A percentile compares a stretch with the other conserved stretches of the same genome.
phyloP scores from a whole-genome alignment of 2,113 vertebrate species.

The Lonchura striata region DNA sequence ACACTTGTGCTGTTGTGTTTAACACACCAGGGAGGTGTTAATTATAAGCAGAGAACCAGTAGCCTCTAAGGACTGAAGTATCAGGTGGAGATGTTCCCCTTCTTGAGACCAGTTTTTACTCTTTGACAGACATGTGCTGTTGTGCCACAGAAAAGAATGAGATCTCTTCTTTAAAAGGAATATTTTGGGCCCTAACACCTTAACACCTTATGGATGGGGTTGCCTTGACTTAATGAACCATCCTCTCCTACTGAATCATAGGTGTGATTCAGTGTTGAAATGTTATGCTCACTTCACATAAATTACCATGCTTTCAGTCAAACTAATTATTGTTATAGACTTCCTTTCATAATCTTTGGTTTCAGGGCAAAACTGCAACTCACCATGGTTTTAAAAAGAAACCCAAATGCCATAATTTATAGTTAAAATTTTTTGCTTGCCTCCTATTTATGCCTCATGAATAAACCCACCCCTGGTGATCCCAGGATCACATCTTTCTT shows the following conservation, averaged over 20 bases:
- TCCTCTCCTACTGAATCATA: background rate
- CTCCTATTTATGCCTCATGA: background rate
- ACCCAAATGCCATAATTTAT: background rate
- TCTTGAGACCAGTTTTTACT: background rate
- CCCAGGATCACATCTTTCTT: background rate
- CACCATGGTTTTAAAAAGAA: background rate
- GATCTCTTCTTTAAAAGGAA: background rate
- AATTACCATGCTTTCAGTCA: background rate
- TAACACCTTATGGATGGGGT: background rate
- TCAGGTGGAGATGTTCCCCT: background rate
- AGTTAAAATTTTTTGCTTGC: background rate
- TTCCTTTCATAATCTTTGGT: slow-evolving; percentile 6
- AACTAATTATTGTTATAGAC: background rate
- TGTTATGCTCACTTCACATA: background rate
- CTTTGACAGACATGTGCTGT: accelerated
- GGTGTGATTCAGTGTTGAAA: background rate
- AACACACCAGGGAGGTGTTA: slow-evolving; percentile 31
- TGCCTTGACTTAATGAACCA: slow-evolving; percentile 37
- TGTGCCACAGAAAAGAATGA: background rate
- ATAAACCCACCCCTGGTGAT: background rate
- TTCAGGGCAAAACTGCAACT: background rate
- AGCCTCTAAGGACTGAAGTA: background rate
- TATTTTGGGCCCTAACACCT: background rate
- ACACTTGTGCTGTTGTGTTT: background rate
- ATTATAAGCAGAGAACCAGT: slow-evolving; percentile 23